These are phyloP conservation scores for Macquaria australasica DNA, from an alignment of 2,113 vertebrate species.

Conservation along the genomic window DNA sequence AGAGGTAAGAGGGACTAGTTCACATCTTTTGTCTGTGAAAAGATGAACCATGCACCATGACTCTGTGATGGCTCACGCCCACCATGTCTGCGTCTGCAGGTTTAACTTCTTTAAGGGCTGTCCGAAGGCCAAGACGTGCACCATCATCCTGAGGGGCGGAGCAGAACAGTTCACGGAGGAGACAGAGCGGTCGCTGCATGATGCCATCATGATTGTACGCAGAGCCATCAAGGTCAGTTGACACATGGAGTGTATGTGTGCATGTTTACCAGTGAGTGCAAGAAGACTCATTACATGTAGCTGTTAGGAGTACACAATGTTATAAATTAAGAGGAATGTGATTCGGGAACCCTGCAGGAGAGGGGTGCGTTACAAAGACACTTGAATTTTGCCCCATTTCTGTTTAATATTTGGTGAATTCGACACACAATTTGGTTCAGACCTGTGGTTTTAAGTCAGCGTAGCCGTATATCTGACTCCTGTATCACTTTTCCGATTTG, in stretches of 20 bases:
- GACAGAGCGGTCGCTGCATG: slow-evolving; percentile 96
- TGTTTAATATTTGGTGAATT: neutral
- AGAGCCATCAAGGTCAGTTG: slow-evolving; percentile 94
- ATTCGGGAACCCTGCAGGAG: too few species aligned
- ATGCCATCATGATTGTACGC: slow-evolving; percentile 99
- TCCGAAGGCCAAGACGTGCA: slow-evolving; percentile 95
- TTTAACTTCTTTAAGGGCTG: slow-evolving; percentile 98
- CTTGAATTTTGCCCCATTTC: neutral
- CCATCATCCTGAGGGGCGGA: slow-evolving; percentile 95
- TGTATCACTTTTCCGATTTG: too few species aligned
- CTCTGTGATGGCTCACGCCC: neutral
- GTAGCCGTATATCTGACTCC: too few species aligned
- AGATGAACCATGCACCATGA: too few species aligned
- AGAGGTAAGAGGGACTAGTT: slow-evolving; percentile 85
- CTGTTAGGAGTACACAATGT: neutral
- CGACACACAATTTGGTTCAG: neutral
- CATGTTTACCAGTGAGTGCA: neutral
- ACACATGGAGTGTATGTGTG: neutral
- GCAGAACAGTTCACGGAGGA: slow-evolving; percentile 99
- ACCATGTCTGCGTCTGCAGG: slow-evolving; percentile 73
- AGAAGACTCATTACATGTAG: neutral
- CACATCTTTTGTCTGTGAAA: neutral
- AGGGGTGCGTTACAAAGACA: too few species aligned
- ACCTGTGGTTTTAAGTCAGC: neutral
- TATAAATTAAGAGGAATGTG: too few species aligned